phyloP scores from a whole-genome alignment of 2,888 invertebrate genomes.

The Brenthis daphne region DNA sequence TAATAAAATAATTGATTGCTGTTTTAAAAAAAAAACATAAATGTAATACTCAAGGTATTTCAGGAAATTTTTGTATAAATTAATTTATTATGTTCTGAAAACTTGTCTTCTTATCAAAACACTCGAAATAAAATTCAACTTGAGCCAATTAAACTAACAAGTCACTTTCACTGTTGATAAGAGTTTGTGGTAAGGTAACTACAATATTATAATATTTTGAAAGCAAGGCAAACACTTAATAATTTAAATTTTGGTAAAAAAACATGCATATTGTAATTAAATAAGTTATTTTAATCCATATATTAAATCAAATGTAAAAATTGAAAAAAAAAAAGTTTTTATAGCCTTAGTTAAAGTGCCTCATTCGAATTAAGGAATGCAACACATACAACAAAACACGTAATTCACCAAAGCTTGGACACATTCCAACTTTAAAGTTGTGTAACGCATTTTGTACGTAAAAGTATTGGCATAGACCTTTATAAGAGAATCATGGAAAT shows the following conservation, averaged over 20 bases:
- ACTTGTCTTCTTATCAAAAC: conserved; percentile 44
- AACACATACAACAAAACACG: too few species aligned
- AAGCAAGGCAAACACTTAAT: conserved; percentile 11
- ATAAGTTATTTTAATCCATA: too few species aligned
- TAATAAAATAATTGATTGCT: too few species aligned
- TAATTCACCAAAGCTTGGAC: too few species aligned
- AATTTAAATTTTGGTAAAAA: neutral
- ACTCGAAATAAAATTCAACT: conserved; percentile 53
- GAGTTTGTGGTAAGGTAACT: conserved; percentile 50
- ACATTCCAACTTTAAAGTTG: too few species aligned
- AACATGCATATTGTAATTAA: too few species aligned
- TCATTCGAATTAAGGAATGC: too few species aligned
- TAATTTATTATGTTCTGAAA: conserved; percentile 19
- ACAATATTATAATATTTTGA: conserved; percentile 23
- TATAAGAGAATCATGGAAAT: conserved; percentile 33
- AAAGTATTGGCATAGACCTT: conserved; percentile 19
- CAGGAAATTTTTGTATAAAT: neutral
- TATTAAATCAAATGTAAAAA: too few species aligned
- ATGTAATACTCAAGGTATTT: neutral
- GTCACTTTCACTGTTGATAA: conserved; percentile 75
- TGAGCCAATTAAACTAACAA: conserved; percentile 74
- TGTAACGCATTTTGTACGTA: neutral
- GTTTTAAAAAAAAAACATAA: too few species aligned
- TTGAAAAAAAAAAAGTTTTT: neutral
- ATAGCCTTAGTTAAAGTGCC: neutral